A percentile compares a stretch with the other conserved stretches of the same genome.
phyloP scores from a whole-genome alignment of 1,140 invertebrate genomes.

The Drusus annulatus region DNA sequence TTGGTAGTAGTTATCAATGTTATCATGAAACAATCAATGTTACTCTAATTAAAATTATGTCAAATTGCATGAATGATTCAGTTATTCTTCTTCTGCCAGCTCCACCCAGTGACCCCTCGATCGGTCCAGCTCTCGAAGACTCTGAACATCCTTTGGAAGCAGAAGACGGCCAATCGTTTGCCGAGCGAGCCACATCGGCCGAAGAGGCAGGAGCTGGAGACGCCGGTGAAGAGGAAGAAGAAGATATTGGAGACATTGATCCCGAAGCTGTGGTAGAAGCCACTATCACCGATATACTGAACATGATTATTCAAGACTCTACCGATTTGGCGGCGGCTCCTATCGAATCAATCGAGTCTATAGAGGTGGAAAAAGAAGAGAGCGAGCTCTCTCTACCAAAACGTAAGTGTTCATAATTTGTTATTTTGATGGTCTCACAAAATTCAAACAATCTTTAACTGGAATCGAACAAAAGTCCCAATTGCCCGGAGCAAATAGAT shows the following conservation, averaged over 20 bases:
- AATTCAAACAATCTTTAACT: no score
- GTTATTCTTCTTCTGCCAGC: no score
- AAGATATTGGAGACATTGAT: conserved; percentile 7
- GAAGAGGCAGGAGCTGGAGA: neutral
- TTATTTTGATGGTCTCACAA: neutral
- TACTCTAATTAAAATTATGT: no score
- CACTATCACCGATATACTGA: conserved; percentile 21
- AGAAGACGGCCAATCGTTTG: neutral
- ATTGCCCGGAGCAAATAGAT: no score
- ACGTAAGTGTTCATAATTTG: neutral
- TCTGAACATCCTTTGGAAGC: neutral
- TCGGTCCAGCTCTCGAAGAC: neutral
- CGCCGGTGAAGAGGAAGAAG: conserved; percentile 20
- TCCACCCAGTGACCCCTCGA: no score
- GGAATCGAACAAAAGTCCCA: no score
- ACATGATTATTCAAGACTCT: conserved; percentile 28
- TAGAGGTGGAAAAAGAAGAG: neutral
- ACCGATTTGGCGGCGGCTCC: neutral
- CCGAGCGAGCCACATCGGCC: neutral
- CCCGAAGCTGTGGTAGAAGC: conserved; percentile 15
- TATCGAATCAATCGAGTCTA: conserved; percentile 1
- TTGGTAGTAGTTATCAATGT: no score
- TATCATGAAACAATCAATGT: no score
- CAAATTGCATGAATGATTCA: no score
- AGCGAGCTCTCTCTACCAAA: conserved; percentile 8